These are phyloP conservation scores for Cheilosia variabilis DNA, from an alignment of 2,888 invertebrate species.

Conservation along the genomic window DNA sequence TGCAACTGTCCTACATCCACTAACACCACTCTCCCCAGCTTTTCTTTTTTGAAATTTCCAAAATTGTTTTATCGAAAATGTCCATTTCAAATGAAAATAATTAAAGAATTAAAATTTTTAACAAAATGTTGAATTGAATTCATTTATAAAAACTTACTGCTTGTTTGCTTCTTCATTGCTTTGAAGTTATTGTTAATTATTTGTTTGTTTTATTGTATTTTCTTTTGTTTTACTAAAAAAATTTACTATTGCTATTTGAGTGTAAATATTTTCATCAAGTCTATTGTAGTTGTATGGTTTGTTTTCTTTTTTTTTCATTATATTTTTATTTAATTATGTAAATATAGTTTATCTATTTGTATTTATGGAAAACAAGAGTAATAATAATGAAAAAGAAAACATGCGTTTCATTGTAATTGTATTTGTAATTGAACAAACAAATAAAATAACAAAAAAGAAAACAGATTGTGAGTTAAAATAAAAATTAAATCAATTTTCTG, in stretches of 20 bases:
- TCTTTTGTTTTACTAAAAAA: constrained; percentile 76
- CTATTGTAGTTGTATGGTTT: constrained; percentile 75
- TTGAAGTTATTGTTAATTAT: constrained; percentile 58
- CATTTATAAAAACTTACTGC: constrained; percentile 76
- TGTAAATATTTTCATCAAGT: constrained; percentile 73
- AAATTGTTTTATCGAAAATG: constrained; percentile 25
- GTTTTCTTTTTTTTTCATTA: constrained; percentile 47
- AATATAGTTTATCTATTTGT: constrained; percentile 73
- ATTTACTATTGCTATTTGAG: constrained; percentile 76
- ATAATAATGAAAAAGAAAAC: constrained; percentile 3
- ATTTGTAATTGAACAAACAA: constrained; percentile 65
- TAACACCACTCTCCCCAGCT: neutral
- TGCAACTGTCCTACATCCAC: neutral
- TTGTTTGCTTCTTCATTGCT: constrained; percentile 70
- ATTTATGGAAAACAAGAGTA: constrained; percentile 66
- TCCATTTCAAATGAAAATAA: constrained; percentile 3
- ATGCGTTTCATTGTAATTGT: neutral
- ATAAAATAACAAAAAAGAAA: constrained; percentile 70
- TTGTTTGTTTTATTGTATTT: constrained; percentile 76
- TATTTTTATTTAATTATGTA: constrained; percentile 73
- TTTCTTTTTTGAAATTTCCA: constrained; percentile 7
- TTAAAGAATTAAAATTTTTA: neutral
- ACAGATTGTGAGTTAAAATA: constrained; percentile 44
- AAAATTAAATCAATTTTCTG: constrained; percentile 48
- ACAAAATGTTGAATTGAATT: constrained; percentile 74